phyloP scores from a whole-genome alignment of 2,888 invertebrate species.

The Tipula unca region DNA sequence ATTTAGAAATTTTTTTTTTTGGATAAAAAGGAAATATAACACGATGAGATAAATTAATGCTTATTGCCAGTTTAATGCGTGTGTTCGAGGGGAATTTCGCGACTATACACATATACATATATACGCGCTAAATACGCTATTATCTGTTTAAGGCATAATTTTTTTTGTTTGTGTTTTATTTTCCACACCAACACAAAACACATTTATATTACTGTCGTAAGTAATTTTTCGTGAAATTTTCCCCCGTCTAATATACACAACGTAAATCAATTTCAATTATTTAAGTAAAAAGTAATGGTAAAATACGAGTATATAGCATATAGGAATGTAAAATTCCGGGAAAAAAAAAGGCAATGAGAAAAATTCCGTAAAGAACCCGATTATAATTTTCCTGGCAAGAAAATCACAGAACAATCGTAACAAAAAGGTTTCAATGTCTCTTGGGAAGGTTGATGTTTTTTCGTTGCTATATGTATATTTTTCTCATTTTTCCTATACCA shows the following conservation, averaged over 20 bases:
- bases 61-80: background rate
- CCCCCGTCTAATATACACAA: background rate
- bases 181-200: background rate
- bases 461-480: background rate
- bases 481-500: background rate
- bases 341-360: background rate
- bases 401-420: background rate
- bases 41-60: background rate
- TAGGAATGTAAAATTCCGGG: background rate
- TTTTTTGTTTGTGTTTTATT: no score
- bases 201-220: background rate
- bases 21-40: background rate
- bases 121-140: background rate
- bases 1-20: background rate
- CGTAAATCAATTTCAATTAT: background rate
- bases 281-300: background rate
- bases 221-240: background rate
- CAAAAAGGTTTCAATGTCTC: background rate
- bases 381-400: background rate
- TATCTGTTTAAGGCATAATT: background rate
- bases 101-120: background rate
- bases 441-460: background rate
- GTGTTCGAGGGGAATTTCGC: background rate
- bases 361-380: background rate
- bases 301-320: background rate